Evolutionary conservation across 2,888 invertebrate genomes (phyloP).

Genomic region (Morpho deidamia): DNA sequence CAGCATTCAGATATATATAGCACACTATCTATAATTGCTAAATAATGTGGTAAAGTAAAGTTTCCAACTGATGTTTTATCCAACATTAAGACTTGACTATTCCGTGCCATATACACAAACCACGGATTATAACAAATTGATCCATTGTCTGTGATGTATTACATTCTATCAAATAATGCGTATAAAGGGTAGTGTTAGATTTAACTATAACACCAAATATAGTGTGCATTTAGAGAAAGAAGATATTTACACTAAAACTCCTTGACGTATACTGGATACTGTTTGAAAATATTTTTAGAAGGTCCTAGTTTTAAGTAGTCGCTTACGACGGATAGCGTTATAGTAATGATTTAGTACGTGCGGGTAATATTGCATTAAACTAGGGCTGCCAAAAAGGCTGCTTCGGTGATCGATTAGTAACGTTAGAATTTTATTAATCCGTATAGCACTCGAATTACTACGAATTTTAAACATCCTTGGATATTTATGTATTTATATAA

Average conservation of each 20-base stretch:
- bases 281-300: slow-evolving; percentile 51
- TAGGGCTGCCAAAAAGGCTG: background rate
- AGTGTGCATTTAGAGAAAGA: slow-evolving; percentile 33
- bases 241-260: slow-evolving; percentile 8
- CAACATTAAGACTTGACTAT: too few relatives aligned
- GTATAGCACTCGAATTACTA: too few relatives aligned
- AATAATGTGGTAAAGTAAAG: too few relatives aligned
- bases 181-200: background rate
- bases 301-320: slow-evolving; percentile 38
- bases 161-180: background rate
- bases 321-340: background rate
- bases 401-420: background rate
- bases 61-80: too few relatives aligned
- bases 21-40: too few relatives aligned
- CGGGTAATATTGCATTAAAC: slow-evolving; percentile 35
- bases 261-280: slow-evolving; percentile 33
- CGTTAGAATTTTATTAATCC: too few relatives aligned
- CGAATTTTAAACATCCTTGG: too few relatives aligned
- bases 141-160: too few relatives aligned
- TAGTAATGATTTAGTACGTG: slow-evolving; percentile 27
- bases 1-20: too few relatives aligned
- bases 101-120: too few relatives aligned
- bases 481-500: too few relatives aligned
- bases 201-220: slow-evolving; percentile 30
- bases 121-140: too few relatives aligned